Percentiles rank a stretch among this genome's conserved stretches.
phyloP scores from a whole-genome alignment of 2,113 vertebrate genomes.

The Oxyura jamaicensis region DNA sequence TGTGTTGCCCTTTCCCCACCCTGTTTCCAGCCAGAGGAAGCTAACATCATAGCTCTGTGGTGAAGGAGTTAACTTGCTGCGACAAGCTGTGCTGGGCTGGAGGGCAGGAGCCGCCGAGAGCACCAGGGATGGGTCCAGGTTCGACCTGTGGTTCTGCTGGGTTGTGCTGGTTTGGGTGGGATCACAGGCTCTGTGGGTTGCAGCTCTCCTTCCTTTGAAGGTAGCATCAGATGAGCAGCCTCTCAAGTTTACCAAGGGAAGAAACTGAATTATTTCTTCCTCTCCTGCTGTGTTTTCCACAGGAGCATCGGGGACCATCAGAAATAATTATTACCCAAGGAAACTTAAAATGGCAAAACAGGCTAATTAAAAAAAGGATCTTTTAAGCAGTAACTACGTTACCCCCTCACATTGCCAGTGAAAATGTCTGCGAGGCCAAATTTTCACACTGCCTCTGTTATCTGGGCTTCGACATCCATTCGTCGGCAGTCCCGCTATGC shows the following conservation, averaged over 20 bases:
- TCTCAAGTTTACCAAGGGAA: neutral
- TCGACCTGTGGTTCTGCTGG: neutral
- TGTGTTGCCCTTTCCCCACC: neutral
- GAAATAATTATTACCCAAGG: neutral
- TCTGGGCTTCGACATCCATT: neutral
- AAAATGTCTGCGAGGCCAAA: neutral
- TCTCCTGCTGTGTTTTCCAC: neutral
- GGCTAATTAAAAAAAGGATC: neutral
- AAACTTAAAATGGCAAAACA: neutral
- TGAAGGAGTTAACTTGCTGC: neutral
- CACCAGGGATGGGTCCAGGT: neutral
- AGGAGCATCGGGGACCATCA: neutral
- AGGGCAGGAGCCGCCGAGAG: neutral
- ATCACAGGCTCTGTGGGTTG: neutral
- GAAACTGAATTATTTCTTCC: constrained; percentile 1
- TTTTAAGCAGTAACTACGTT: neutral
- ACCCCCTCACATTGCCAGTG: neutral
- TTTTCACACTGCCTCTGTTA: neutral
- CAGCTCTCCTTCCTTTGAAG: neutral
- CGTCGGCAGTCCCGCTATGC: fast-evolving
- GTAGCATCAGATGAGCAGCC: neutral
- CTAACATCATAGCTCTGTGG: neutral
- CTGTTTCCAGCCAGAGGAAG: neutral
- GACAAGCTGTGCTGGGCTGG: neutral
- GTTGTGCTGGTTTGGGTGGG: neutral